A percentile compares a stretch with the other conserved stretches of the same genome.
These are phyloP conservation scores for Proisotoma minuta DNA, from an alignment of 2,888 invertebrate genomes.

Conservation along the genomic window DNA sequence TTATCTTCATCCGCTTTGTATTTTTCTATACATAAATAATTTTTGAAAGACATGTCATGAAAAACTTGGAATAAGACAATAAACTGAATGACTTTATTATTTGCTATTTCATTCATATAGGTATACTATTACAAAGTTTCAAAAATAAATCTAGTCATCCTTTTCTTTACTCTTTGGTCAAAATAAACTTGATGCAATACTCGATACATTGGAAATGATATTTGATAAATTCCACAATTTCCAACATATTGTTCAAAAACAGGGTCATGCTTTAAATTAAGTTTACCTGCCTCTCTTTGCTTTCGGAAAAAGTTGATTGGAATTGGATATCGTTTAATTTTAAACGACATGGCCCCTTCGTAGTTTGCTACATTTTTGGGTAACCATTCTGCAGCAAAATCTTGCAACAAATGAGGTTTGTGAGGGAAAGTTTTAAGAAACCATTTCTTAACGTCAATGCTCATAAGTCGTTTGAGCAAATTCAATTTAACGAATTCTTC, in stretches of 20 bases:
- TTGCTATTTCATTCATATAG: neutral
- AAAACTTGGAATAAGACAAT: too few relatives aligned
- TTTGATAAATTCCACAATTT: slow-evolving; percentile 18
- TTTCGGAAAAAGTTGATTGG: neutral
- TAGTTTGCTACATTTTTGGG: neutral
- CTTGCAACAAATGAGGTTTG: neutral
- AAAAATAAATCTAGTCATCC: slow-evolving; percentile 6
- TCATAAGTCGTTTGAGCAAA: neutral
- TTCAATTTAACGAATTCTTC: neutral
- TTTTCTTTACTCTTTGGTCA: neutral
- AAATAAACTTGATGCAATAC: neutral
- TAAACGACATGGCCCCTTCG: neutral
- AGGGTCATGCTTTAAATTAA: slow-evolving; percentile 9
- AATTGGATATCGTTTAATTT: neutral
- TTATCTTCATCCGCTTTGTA: too few relatives aligned
- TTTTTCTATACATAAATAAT: too few relatives aligned
- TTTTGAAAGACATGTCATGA: too few relatives aligned
- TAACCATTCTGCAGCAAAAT: neutral
- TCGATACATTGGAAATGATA: slow-evolving; percentile 10
- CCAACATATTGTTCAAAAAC: slow-evolving; percentile 19
- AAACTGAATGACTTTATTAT: too few relatives aligned
- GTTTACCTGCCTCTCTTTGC: neutral
- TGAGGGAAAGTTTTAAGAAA: neutral
- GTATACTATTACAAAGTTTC: neutral
- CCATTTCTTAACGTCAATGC: neutral